These are phyloP conservation scores for Nothura maculosa DNA, from an alignment of 2,797 vertebrate species.

Conservation along the genomic window DNA sequence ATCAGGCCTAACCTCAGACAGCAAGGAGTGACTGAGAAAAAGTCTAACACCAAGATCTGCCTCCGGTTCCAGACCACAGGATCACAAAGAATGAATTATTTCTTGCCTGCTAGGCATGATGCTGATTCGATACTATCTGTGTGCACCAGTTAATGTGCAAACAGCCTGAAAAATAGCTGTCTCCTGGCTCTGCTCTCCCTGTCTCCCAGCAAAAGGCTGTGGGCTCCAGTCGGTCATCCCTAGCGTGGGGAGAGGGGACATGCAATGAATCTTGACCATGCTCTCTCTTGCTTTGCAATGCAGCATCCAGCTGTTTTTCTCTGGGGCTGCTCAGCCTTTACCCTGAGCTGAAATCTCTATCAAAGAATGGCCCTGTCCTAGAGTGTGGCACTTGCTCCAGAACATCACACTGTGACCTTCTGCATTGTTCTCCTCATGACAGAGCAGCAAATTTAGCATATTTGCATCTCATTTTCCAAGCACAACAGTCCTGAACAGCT, in stretches of 20 bases:
- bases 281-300: not conserved
- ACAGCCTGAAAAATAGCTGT: not conserved
- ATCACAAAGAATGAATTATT: not conserved
- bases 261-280: not conserved
- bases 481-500: not conserved
- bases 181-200: not conserved
- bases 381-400: not conserved
- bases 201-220: not conserved
- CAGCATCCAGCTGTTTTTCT: not conserved
- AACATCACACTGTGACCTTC: not conserved
- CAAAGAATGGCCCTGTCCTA: not conserved
- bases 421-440: not conserved
- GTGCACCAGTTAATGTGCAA: not conserved
- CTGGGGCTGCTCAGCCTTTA: accelerated
- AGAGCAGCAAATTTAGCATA: not conserved
- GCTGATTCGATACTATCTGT: not conserved
- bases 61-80: not conserved
- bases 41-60: not conserved
- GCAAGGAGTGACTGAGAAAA: not conserved
- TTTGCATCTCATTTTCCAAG: not conserved
- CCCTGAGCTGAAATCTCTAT: not conserved
- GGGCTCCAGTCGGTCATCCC: not conserved
- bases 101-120: accelerated
- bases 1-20: not conserved
- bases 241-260: not conserved